Percentiles rank a stretch among this genome's conserved stretches.
Conservation (phyloP, 2,113 vertebrate species). For the Collichthys lucidus region DNA sequence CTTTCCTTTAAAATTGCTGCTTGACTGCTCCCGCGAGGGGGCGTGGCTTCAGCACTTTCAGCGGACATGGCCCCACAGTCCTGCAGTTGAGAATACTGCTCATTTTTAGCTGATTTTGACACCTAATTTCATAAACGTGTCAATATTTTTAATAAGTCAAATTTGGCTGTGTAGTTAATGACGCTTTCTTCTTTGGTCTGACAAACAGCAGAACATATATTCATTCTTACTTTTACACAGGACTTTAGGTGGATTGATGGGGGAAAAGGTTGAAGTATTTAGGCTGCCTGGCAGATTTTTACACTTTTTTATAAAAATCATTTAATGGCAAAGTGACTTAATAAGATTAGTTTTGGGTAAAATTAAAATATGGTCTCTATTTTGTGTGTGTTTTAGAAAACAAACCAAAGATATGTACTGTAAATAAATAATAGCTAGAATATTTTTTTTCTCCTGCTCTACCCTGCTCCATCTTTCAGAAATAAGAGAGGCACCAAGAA, state of each 20-base stretch:
- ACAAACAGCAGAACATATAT: too few relatives aligned
- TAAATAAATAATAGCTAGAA: background rate
- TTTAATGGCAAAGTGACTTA: background rate
- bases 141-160: too few relatives aligned
- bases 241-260: background rate
- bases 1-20: too few relatives aligned
- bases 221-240: too few relatives aligned
- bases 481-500: slow-evolving; percentile 19
- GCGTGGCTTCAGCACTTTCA: too few relatives aligned
- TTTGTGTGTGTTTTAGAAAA: background rate
- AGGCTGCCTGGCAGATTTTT: background rate
- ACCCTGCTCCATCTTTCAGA: slow-evolving; percentile 9
- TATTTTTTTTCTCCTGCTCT: background rate
- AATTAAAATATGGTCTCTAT: background rate
- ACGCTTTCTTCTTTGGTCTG: too few relatives aligned
- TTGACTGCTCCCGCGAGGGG: too few relatives aligned
- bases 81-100: too few relatives aligned
- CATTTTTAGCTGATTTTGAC: too few relatives aligned
- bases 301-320: background rate
- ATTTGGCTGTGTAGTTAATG: too few relatives aligned
- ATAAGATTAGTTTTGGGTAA: background rate
- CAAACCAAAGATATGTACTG: background rate
- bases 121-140: too few relatives aligned
- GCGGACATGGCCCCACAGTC: too few relatives aligned
- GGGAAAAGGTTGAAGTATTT: background rate